Evolutionary conservation across 2,797 vertebrate species (phyloP).

Genomic region (Danio kyathit): DNA sequence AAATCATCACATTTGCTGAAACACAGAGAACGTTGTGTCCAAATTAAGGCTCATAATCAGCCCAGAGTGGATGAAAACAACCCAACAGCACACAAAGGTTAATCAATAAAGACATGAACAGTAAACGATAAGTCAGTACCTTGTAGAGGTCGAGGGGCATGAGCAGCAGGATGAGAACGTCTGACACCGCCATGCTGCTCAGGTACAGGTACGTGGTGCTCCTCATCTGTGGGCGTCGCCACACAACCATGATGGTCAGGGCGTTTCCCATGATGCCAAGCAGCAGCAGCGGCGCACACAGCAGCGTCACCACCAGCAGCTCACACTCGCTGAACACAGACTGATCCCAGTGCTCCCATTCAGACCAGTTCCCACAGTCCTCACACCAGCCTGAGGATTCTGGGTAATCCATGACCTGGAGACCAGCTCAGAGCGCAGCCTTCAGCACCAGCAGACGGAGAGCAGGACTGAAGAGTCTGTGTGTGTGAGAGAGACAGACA

Average conservation of each 20-base stretch:
- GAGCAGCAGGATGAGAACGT: constrained; percentile 81
- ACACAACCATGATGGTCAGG: constrained; percentile 82
- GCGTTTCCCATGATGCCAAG: constrained; percentile 80
- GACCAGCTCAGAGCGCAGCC: not conserved
- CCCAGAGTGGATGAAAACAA: no score
- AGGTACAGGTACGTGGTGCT: constrained; percentile 85
- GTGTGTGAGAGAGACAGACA: no score
- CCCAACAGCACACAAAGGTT: no score
- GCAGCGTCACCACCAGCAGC: constrained; percentile 75
- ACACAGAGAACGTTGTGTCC: no score
- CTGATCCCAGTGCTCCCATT: constrained; percentile 61
- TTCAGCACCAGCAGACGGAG: not conserved
- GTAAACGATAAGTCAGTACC: constrained; percentile 59
- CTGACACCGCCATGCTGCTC: constrained; percentile 85
- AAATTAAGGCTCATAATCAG: no score
- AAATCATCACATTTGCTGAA: no score
- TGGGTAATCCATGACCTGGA: constrained; percentile 32
- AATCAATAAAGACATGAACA: not conserved
- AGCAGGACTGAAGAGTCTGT: no score
- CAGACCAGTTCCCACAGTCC: constrained; percentile 59
- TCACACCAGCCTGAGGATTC: constrained; percentile 37
- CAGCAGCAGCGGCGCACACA: constrained; percentile 79
- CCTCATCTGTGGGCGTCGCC: constrained; percentile 79
- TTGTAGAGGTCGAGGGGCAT: constrained; percentile 84
- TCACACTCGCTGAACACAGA: constrained; percentile 64